A percentile compares a stretch with the other conserved stretches of the same genome.
Conservation (phyloP, 2,888 invertebrate genomes). For the Muschampia plurimacula region DNA sequence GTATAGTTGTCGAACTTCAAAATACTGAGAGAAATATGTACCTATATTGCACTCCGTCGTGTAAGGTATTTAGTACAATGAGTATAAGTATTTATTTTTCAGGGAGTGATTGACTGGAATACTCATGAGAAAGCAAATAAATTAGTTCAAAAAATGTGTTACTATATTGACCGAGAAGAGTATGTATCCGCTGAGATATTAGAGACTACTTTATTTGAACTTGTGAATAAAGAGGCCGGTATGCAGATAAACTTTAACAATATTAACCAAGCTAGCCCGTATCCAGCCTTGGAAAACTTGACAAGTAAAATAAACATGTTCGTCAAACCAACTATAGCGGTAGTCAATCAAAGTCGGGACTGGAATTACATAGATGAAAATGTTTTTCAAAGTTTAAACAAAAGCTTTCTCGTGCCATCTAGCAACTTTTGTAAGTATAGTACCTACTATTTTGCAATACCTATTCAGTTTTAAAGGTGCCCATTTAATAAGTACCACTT, state of each 20-base stretch:
- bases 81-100: constrained; percentile 39
- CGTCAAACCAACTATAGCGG: constrained; percentile 67
- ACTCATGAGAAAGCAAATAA: constrained; percentile 57
- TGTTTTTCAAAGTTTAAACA: constrained; percentile 61
- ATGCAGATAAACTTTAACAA: constrained; percentile 71
- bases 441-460: not conserved
- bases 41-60: too few relatives aligned
- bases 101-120: constrained; percentile 70
- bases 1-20: too few relatives aligned
- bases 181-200: constrained; percentile 56
- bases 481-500: too few relatives aligned
- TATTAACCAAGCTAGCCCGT: constrained; percentile 63
- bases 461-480: too few relatives aligned
- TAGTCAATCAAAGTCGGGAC: constrained; percentile 64
- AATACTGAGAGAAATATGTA: too few relatives aligned
- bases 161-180: constrained; percentile 59
- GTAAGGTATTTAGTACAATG: too few relatives aligned
- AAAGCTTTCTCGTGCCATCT: constrained; percentile 66
- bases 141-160: constrained; percentile 57
- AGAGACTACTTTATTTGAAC: constrained; percentile 56
- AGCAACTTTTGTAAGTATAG: constrained; percentile 70
- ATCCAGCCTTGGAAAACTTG: constrained; percentile 58
- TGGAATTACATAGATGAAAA: constrained; percentile 65
- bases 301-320: constrained; percentile 61
- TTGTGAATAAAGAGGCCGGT: constrained; percentile 55